A percentile compares a stretch with the other conserved stretches of the same genome.
Evolutionary conservation across 2,797 vertebrate species (phyloP).

Genomic region (Crossoptilon crossoptilon): DNA sequence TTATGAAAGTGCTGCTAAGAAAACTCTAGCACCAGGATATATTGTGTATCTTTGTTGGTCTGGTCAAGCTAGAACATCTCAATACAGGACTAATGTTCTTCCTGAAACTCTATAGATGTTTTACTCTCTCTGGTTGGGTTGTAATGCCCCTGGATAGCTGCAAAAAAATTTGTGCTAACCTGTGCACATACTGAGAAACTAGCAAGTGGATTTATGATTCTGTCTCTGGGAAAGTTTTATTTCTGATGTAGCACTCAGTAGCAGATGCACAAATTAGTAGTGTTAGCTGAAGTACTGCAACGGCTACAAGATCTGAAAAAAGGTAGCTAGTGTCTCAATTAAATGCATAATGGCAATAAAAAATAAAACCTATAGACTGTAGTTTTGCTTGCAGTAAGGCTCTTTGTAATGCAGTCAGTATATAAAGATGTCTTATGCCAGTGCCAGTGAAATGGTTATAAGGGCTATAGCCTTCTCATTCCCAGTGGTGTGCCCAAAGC

Average conservation of each 20-base stretch:
- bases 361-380: neutral
- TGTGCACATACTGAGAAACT: neutral
- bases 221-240: neutral
- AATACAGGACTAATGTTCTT: neutral
- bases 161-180: neutral
- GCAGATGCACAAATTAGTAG: neutral
- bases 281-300: neutral
- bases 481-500: neutral
- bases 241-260: neutral
- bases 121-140: neutral
- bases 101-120: neutral
- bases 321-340: neutral
- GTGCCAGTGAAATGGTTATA: conserved; percentile 9
- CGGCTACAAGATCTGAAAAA: neutral
- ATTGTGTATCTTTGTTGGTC: neutral
- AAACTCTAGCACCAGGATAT: neutral
- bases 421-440: conserved; percentile 36
- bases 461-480: conserved; percentile 25
- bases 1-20: neutral
- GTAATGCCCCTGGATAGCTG: neutral
- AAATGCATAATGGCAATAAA: neutral
- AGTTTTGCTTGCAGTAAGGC: conserved; percentile 4
- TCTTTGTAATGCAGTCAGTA: conserved; percentile 29
- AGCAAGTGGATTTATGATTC: neutral
- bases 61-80: neutral